A percentile compares a stretch with the other conserved stretches of the same genome.
Conservation (phyloP, 92 coral and sea anemone genomes). For the Pocillopora grandis region DNA sequence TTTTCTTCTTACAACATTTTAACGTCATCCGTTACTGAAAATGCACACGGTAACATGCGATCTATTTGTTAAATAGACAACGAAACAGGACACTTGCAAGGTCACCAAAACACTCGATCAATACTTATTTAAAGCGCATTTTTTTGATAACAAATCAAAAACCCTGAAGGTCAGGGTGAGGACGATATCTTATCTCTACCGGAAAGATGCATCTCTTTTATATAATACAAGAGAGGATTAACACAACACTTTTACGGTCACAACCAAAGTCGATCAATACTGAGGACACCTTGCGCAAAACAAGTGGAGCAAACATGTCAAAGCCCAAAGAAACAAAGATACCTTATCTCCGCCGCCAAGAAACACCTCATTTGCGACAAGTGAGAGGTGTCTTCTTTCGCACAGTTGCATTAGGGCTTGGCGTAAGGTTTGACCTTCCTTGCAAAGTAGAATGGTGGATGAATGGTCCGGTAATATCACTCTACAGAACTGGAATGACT, state of each 20-base stretch:
- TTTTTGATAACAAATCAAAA: no score
- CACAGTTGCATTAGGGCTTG: slow-evolving; percentile 85
- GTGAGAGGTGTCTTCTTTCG: slow-evolving; percentile 83
- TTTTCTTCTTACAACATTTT: no score
- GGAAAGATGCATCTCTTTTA: no score
- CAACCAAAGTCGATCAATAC: neutral
- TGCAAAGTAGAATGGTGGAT: slow-evolving; percentile 81
- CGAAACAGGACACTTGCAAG: no score
- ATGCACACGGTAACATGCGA: no score
- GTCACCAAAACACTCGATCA: no score
- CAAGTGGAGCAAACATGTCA: slow-evolving; percentile 1
- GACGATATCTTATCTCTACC: no score
- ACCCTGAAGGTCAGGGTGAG: no score
- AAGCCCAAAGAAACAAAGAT: no score
- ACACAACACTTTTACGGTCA: neutral
- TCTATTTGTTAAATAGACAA: no score
- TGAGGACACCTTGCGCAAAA: neutral
- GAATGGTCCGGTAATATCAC: slow-evolving; percentile 87
- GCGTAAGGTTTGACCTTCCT: slow-evolving; percentile 84
- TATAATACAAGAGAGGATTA: neutral
- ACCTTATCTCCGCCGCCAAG: slow-evolving; percentile 78
- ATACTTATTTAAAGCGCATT: no score
- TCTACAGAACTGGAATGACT: slow-evolving; percentile 85
- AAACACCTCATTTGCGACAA: slow-evolving; percentile 83
- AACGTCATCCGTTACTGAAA: no score